phyloP scores from a whole-genome alignment of 2,888 invertebrate genomes.

The Lomographa bimaculata region DNA sequence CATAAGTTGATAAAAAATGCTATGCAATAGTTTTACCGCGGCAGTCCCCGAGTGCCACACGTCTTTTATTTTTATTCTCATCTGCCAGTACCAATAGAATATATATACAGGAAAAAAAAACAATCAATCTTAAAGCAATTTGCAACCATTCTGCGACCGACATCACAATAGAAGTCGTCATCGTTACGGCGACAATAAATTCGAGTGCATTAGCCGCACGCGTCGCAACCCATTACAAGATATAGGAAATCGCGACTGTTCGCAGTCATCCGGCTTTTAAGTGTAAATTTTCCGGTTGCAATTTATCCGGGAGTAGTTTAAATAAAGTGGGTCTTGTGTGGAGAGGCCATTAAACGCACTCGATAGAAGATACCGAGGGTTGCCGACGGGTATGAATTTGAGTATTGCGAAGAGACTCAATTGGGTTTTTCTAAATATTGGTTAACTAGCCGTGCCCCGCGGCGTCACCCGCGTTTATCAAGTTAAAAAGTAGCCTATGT shows the following conservation, averaged over 20 bases:
- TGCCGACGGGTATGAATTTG: conserved; percentile 32
- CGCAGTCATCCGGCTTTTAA: conserved; percentile 78
- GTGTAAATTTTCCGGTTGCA: conserved; percentile 80
- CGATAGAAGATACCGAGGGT: conserved; percentile 26
- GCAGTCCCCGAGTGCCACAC: too few relatives aligned
- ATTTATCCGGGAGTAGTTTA: conserved; percentile 63
- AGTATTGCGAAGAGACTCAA: too few relatives aligned
- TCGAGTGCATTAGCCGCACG: conserved; percentile 42
- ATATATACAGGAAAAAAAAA: conserved; percentile 16
- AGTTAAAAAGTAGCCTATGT: too few relatives aligned
- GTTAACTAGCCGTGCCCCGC: too few relatives aligned
- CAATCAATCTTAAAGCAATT: conserved; percentile 6
- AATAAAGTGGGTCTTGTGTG: conserved; percentile 37
- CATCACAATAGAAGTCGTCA: conserved; percentile 26
- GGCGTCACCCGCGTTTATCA: too few relatives aligned
- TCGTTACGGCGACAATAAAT: conserved; percentile 41
- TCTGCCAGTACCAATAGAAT: too few relatives aligned
- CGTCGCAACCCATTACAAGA: conserved; percentile 62
- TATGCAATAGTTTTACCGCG: too few relatives aligned
- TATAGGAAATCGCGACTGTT: conserved; percentile 78
- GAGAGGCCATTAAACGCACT: conserved; percentile 39
- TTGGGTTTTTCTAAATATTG: too few relatives aligned
- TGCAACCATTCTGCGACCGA: conserved; percentile 29
- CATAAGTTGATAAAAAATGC: too few relatives aligned
- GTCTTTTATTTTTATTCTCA: too few relatives aligned